phyloP scores from a whole-genome alignment of 2,888 invertebrate species.

The Hirtodrosophila alboralis region DNA sequence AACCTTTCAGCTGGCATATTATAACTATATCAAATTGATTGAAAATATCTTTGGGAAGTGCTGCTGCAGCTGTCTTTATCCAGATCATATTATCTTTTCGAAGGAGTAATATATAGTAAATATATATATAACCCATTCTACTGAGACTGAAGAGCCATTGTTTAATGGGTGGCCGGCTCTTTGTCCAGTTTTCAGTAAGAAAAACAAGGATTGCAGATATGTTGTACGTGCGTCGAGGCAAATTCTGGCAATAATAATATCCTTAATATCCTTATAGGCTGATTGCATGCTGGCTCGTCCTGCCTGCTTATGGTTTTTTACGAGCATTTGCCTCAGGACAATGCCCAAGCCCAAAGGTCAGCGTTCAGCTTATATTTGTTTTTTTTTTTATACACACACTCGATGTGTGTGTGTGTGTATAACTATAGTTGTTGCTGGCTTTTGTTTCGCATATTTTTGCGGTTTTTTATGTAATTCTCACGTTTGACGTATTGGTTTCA shows the following conservation, averaged over 20 bases:
- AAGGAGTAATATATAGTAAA: slow-evolving; percentile 2
- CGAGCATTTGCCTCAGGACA: slow-evolving; percentile 77
- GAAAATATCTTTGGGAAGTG: not conserved
- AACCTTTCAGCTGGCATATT: slow-evolving; percentile 1
- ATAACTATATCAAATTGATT: not conserved
- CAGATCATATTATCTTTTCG: slow-evolving; percentile 39
- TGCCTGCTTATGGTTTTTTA: slow-evolving; percentile 66
- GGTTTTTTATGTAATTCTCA: slow-evolving; percentile 80
- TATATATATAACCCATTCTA: slow-evolving; percentile 57
- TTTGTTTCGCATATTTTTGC: slow-evolving; percentile 75
- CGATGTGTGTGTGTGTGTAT: slow-evolving; percentile 16
- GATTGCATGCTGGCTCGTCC: slow-evolving; percentile 65
- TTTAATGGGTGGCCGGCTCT: slow-evolving; percentile 52
- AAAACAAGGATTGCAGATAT: slow-evolving; percentile 10
- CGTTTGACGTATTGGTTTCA: slow-evolving; percentile 80
- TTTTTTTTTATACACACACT: slow-evolving; percentile 1
- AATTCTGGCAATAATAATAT: slow-evolving; percentile 51
- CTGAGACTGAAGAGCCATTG: slow-evolving; percentile 10
- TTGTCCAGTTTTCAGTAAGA: slow-evolving; percentile 28
- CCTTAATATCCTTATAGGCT: slow-evolving; percentile 64
- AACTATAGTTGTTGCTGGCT: slow-evolving; percentile 22
- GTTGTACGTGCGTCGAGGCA: slow-evolving; percentile 57
- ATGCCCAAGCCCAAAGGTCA: slow-evolving; percentile 65
- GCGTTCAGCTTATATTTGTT: slow-evolving; percentile 25
- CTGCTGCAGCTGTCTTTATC: slow-evolving; percentile 45